Evolutionary conservation across 2,797 vertebrate genomes (phyloP), one percentile per base, ranked within the genome.

Genomic region (Octomys mimax): DNA sequence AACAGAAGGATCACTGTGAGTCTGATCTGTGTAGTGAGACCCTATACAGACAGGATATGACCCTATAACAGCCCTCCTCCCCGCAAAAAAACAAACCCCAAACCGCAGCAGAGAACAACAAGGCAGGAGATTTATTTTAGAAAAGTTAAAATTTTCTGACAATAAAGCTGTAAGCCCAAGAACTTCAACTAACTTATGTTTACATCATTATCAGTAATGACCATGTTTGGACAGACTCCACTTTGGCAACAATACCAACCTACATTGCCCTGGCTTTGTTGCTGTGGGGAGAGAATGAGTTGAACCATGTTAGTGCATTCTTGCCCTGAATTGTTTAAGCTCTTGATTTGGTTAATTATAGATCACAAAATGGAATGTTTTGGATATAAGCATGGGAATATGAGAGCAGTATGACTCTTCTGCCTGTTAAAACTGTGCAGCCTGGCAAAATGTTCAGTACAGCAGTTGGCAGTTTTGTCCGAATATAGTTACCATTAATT

Each of bases 241-340:
- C 81, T 49, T 83, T 97, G 93, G 96, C 92, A 96, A 52, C 81
- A 2, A 4, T 91, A 87, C 24, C 54, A 36, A 64, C 75, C 64
- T 61, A 57, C 4, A 3, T 95, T 94, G 62, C 33, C 39, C 70
- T 96, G 92, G 78, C 91, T 95, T 96, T 94, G 87, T 83, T 97
- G 84, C 87, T 73, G 90, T 95, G 86, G 93, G 90, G 93, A 92
- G 77, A 97, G 87, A 94, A 92, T 97, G 91, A 93, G 88, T 95
- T 95, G 92, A 94, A 96, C 96, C 93, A 88, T 91, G 92, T 96
- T 96, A 94, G 85, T 6, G 11, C 91, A 92, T 97, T 95, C 96
- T 97, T 97, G 96, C 68, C 92, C 87, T 95, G 93, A 96, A 94
- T 97, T 96, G 96, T 96, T 96, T 96, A 95, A 97, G 93, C 95